Conservation (phyloP, 2,797 vertebrate species). For the Enoplosus armatus region DNA sequence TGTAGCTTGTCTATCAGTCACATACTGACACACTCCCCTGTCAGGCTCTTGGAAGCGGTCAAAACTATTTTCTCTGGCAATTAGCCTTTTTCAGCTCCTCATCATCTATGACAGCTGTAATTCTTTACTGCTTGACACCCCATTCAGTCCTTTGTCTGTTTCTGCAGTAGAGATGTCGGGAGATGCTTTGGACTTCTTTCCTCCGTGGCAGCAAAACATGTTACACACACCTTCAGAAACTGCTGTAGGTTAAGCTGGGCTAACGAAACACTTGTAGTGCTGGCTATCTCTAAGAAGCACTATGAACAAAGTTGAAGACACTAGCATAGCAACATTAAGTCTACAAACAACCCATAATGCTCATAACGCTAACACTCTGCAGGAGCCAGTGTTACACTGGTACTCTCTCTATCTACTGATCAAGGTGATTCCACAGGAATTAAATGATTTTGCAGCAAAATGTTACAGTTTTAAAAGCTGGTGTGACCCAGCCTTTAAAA, state of each 20-base stretch:
- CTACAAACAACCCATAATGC: background rate
- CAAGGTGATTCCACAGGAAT: background rate
- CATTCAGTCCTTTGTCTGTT: background rate
- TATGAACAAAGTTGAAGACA: background rate
- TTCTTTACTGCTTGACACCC: background rate
- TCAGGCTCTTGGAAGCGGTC: background rate
- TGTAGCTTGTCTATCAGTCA: background rate
- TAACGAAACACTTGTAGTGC: background rate
- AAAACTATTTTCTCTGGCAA: background rate
- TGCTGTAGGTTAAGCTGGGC: background rate
- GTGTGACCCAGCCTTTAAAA: background rate
- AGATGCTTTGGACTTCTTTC: background rate
- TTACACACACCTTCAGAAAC: background rate
- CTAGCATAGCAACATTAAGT: background rate
- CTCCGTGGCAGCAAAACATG: background rate
- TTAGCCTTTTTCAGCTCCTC: slow-evolving; percentile 1
- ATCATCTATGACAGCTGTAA: background rate
- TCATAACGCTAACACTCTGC: background rate
- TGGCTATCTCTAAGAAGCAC: background rate
- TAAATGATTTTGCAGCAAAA: background rate
- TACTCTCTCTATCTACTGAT: background rate
- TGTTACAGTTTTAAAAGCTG: background rate
- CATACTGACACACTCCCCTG: background rate
- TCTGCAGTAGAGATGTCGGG: background rate
- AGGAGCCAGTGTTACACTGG: background rate